Evolutionary conservation across 2,888 invertebrate species (phyloP), one percentile per base, ranked within the genome.

Genomic region (Falcaria lacertinaria): DNA sequence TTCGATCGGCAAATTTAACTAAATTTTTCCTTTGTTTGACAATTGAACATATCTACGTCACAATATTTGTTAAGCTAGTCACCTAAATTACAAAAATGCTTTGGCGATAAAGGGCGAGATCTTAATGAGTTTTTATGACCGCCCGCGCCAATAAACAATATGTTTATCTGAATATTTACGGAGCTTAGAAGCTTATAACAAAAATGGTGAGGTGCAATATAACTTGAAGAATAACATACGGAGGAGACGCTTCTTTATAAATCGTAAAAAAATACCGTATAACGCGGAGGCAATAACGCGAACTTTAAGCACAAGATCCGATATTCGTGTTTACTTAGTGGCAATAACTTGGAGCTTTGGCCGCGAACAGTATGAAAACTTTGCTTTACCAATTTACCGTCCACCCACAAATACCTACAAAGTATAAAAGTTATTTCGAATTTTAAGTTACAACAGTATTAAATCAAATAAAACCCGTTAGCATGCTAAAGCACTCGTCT

Each of bases 311-410:
- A 41, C 41, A 47, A 41, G 50, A 58, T 45, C 50, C 58, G 60
- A 70, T 76, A 72, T 76, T 74, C 63, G 61, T 78, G 56, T 75
- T 79, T 73, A 66, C 69, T 56, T 57, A 57, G 58, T 40, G 50
- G 66, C 74, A 73, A 76, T 76, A 76, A 54, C 57, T 59, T 53
- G 44, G 42, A 49, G 33, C 34, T 25, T 19, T 25, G 33, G 19
- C 44, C 54, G 45, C 39, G 42, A 52, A 59, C 52, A 57, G 47
- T 62, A 57, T 56, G 52, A 43, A 33, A 54, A 57, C n/a, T n/a
- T n/a, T n/a, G n/a, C n/a, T n/a, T n/a, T n/a, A n/a, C n/a, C n/a
- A n/a, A n/a, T n/a, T n/a, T n/a, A n/a, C n/a, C n/a, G n/a, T n/a
- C n/a, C n/a, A n/a, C n/a, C n/a, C n/a, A n/a, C n/a, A n/a, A n/a